Conservation (phyloP, 2,797 vertebrate species). For the Betta splendens region DNA sequence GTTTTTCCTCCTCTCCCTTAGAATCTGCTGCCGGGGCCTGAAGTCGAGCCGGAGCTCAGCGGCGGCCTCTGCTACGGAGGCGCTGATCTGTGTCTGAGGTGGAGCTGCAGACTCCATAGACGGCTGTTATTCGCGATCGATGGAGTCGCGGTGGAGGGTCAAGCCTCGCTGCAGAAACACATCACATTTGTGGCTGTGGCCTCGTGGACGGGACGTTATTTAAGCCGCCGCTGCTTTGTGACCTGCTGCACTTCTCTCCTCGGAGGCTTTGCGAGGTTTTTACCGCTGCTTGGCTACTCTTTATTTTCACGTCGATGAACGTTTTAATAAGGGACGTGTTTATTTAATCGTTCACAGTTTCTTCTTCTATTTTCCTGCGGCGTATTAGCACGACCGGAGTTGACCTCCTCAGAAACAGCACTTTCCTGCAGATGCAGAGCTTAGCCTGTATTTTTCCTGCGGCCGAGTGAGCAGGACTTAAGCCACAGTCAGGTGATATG, state of each 20-base stretch:
- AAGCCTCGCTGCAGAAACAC: constrained; percentile 4
- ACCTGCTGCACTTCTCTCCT: not conserved
- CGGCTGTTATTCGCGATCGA: constrained; percentile 31
- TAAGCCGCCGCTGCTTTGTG: not conserved
- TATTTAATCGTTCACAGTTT: not conserved
- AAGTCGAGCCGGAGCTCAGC: no score
- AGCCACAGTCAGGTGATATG: constrained; percentile 57
- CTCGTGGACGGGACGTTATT: not conserved
- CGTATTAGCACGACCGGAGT: constrained; percentile 33
- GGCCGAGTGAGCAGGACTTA: constrained; percentile 48
- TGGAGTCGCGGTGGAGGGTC: constrained; percentile 15
- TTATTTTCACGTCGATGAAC: not conserved
- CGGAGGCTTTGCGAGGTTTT: no score
- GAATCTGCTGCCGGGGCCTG: no score
- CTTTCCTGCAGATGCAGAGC: constrained; percentile 47
- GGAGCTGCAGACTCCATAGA: constrained; percentile 30
- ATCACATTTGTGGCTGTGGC: not conserved
- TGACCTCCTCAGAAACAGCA: constrained; percentile 50
- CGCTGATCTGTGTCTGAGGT: constrained; percentile 51
- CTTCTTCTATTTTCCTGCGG: not conserved
- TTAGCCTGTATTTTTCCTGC: constrained; percentile 28
- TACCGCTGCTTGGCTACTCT: no score
- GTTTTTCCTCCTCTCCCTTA: no score
- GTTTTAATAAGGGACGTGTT: not conserved
- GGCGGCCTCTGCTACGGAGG: constrained; percentile 36